These are phyloP conservation scores for Leptinotarsa texana DNA, from an alignment of 1,140 invertebrate species.

Conservation along the genomic window DNA sequence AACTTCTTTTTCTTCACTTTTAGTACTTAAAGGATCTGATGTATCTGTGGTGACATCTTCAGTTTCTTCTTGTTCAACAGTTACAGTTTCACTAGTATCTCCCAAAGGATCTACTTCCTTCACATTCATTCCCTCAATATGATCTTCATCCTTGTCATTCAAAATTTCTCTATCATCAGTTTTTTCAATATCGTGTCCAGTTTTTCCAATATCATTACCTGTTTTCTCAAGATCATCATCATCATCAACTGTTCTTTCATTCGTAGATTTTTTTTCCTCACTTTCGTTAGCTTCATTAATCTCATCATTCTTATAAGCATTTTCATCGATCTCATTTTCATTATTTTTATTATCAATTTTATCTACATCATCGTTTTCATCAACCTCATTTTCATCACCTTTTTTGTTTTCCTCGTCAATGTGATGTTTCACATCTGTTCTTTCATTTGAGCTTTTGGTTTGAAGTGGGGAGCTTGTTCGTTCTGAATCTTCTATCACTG, in stretches of 20 bases:
- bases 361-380: neutral
- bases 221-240: neutral
- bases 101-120: neutral
- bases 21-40: neutral
- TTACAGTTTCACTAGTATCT: neutral
- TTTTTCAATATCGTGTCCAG: neutral
- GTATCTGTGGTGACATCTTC: neutral
- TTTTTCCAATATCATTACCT: conserved; percentile 4
- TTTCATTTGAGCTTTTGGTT: neutral
- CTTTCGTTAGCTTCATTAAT: neutral
- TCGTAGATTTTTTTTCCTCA: neutral
- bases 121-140: neutral
- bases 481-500: neutral
- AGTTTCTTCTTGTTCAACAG: conserved; percentile 17
- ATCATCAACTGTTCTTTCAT: conserved; percentile 16
- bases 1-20: neutral
- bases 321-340: neutral
- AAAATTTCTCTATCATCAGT: neutral
- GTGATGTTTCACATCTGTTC: neutral
- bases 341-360: neutral
- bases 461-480: no score
- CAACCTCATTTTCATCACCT: neutral
- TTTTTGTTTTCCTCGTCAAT: neutral
- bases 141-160: conserved; percentile 2
- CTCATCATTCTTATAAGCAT: no score